Conservation (phyloP, 1,140 invertebrate species). For the Stratiolaelaps scimitus region DNA sequence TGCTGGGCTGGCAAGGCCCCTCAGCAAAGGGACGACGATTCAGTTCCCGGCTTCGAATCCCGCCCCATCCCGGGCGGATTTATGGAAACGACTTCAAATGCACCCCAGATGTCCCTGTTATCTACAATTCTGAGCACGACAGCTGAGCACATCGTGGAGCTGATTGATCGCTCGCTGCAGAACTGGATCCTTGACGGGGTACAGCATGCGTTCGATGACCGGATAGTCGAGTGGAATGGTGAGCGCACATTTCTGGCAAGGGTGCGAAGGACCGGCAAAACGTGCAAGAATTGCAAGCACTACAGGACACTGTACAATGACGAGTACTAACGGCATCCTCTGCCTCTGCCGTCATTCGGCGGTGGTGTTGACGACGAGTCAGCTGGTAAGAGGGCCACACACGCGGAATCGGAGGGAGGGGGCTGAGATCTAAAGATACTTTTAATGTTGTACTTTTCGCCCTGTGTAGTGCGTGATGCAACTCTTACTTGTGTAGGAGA, state of each 20-base stretch:
- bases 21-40: too few species aligned
- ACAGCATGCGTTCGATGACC: slow-evolving; percentile 6
- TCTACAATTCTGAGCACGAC: neutral
- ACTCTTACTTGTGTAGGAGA: neutral
- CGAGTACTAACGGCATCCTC: neutral
- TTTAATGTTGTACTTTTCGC: too few species aligned
- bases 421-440: too few species aligned
- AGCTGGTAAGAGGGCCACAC: too few species aligned
- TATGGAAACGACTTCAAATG: neutral
- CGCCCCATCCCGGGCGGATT: neutral
- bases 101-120: neutral
- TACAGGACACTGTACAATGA: slow-evolving; percentile 2
- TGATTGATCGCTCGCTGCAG: slow-evolving; percentile 1
- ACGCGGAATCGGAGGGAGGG: too few species aligned
- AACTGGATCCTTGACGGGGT: neutral
- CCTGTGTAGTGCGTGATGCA: neutral
- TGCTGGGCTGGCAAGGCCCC: too few species aligned
- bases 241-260: slow-evolving; percentile 14
- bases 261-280: neutral
- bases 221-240: neutral
- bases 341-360: too few species aligned
- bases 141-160: neutral
- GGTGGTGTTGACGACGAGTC: too few species aligned
- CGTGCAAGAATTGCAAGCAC: slow-evolving; percentile 16
- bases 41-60: too few species aligned